Evolutionary conservation across 2,797 vertebrate genomes (phyloP).

Genomic region (Arrhamphus sclerolepis): DNA sequence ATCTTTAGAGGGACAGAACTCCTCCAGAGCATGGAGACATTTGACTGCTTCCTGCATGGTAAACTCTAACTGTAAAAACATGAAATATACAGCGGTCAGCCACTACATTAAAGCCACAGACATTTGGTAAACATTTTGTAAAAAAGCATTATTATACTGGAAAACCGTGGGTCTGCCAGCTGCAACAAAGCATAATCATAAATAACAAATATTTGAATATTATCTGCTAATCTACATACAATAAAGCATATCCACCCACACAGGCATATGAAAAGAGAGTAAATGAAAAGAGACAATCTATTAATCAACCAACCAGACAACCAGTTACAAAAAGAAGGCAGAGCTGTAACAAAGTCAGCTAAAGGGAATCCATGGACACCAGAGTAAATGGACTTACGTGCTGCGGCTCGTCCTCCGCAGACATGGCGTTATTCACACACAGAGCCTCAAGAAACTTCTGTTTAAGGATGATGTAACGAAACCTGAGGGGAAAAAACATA

Average conservation of each 20-base stretch:
- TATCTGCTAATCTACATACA: no score
- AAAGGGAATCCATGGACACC: neutral
- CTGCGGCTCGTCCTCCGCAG: constrained; percentile 96
- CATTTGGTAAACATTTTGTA: neutral
- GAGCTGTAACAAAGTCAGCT: no score
- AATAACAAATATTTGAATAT: no score
- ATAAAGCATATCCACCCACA: no score
- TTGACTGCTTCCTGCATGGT: constrained; percentile 99
- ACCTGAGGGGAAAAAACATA: constrained; percentile 76
- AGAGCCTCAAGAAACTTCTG: constrained; percentile 99
- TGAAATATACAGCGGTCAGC: neutral
- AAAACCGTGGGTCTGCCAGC: no score
- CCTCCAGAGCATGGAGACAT: constrained; percentile 93
- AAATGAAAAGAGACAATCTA: no score
- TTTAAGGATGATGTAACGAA: constrained; percentile 96
- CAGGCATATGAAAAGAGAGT: no score
- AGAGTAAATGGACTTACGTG: constrained; percentile 84
- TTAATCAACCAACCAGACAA: no score
- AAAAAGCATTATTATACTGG: neutral
- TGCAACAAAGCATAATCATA: no score
- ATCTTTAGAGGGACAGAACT: constrained; percentile 95
- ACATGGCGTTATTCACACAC: constrained; percentile 99
- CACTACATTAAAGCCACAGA: neutral
- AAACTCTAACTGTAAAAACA: constrained; percentile 87
- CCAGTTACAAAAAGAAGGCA: no score